These are phyloP conservation scores for Crocallis elinguaria DNA, from an alignment of 2,888 invertebrate species.

Conservation along the genomic window DNA sequence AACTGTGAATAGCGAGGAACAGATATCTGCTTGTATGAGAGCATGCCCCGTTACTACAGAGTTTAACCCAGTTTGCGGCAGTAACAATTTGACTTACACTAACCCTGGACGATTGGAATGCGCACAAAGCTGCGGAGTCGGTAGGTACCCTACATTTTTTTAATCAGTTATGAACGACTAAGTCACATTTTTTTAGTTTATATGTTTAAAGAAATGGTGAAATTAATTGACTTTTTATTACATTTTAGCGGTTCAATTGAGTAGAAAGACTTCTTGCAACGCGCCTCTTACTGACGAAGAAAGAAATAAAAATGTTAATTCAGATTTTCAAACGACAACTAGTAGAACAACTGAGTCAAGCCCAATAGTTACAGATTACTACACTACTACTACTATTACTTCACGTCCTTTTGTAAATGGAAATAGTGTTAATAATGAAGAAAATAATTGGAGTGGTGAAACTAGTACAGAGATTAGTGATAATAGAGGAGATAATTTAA, in stretches of 20 bases:
- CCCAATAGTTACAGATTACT: too few species aligned
- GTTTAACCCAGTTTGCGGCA: conserved; percentile 76
- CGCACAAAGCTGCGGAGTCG: conserved; percentile 60
- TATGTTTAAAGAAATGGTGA: neutral
- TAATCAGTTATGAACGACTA: neutral
- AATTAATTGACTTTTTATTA: neutral
- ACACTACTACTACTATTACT: neutral
- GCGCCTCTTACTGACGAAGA: neutral
- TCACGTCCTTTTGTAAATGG: neutral
- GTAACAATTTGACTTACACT: conserved; percentile 64
- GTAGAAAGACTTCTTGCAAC: conserved; percentile 4
- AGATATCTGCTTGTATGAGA: conserved; percentile 42
- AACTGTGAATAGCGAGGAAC: too few species aligned
- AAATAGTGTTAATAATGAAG: neutral
- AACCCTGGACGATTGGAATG: conserved; percentile 69
- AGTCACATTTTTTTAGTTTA: neutral
- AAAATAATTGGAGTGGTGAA: neutral
- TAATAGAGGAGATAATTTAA: neutral
- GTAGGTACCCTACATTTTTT: neutral
- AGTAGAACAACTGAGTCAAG: neutral
- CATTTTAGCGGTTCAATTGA: conserved; percentile 11
- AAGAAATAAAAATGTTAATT: neutral
- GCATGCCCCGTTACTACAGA: conserved; percentile 61
- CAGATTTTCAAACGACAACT: too few species aligned
- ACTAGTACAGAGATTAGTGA: neutral